Conservation (phyloP, 2,113 vertebrate species). For the Brachyhypopomus gauderio region DNA sequence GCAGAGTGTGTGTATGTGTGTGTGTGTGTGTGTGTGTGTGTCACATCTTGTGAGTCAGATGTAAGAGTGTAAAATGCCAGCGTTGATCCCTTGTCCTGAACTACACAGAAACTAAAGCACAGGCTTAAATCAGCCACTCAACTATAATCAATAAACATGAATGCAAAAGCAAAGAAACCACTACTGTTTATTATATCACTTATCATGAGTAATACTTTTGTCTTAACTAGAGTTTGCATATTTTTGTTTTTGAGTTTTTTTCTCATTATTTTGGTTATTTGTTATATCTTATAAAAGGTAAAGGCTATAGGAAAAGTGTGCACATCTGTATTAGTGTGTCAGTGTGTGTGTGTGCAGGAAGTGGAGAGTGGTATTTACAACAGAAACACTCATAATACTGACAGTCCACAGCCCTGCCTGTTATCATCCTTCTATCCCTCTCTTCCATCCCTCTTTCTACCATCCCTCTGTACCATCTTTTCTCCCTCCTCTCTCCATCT, state of each 20-base stretch:
- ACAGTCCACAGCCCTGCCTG: conserved; percentile 18
- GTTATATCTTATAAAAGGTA: conserved; percentile 78
- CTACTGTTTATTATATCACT: conserved; percentile 63
- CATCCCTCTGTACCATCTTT: background rate
- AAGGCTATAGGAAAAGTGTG: conserved; percentile 37
- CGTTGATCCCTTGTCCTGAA: background rate
- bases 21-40: too few species aligned
- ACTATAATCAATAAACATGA: conserved; percentile 74
- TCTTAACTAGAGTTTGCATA: conserved; percentile 75
- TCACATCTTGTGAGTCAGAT: too few species aligned
- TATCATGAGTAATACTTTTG: conserved; percentile 69
- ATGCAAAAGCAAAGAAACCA: conserved; percentile 64
- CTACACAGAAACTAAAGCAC: conserved; percentile 62
- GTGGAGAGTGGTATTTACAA: conserved; percentile 80
- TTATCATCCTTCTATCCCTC: background rate
- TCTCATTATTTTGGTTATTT: conserved; percentile 69
- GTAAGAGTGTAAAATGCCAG: too few species aligned
- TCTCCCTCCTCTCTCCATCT: background rate
- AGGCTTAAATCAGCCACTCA: conserved; percentile 72
- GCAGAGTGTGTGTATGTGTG: background rate
- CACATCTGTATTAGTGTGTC: background rate
- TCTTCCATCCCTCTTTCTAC: background rate
- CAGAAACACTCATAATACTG: conserved; percentile 63
- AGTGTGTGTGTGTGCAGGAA: conserved; percentile 69
- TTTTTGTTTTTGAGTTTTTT: conserved; percentile 63